Evolutionary conservation across 1,140 invertebrate genomes (phyloP), one percentile per base, ranked within the genome.

Genomic region (Bathynomus jamesi): DNA sequence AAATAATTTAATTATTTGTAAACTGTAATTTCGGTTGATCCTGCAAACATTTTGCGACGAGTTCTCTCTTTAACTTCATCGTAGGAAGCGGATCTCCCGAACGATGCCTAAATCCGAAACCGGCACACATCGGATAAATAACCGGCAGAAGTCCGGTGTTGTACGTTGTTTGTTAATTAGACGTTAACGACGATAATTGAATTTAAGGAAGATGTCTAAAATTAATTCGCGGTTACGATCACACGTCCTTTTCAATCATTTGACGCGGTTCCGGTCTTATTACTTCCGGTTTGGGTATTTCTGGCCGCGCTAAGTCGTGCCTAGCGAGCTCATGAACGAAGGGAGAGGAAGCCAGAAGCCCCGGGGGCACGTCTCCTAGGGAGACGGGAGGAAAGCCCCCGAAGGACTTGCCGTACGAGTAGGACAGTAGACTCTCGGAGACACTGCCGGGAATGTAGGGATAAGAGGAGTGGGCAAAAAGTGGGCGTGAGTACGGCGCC

Each of bases 391-490:
- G 72, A 69, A 76, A 76, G 2, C 75, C n/a, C 3, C 71, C 65
- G 21, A 76, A 60, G 46, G 65, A 65, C 30, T 76, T 76, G 21
- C 61, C 70, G 69, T 76, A 76, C 17, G 75, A 73, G 72, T 76
- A 76, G 29, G 75, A 76, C 30, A 76, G 66, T 8, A 76, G 69
- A 30, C 30, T 61, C 62, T 76, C 75, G n/a, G 71, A 66, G 31
- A 76, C 75, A 46, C 75, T 73, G 63, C 25, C 70, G 8, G 72
- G 71, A 63, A 76, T 76, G 75, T 76, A 76, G 3, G 75, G 75
- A 53, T 73, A 73, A 11, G 75, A 71, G 25, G 75, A 31, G 71
- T 73, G 75, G 8, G 67, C 53, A 11, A 69, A 69, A 0, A 69
- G 69, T 1, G 72, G 75, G 25, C 75, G 75, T 30, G 71, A 61